Percentiles rank a stretch among this genome's conserved stretches.
Conservation (phyloP, 2,113 vertebrate species). For the Rhombomys opimus region DNA sequence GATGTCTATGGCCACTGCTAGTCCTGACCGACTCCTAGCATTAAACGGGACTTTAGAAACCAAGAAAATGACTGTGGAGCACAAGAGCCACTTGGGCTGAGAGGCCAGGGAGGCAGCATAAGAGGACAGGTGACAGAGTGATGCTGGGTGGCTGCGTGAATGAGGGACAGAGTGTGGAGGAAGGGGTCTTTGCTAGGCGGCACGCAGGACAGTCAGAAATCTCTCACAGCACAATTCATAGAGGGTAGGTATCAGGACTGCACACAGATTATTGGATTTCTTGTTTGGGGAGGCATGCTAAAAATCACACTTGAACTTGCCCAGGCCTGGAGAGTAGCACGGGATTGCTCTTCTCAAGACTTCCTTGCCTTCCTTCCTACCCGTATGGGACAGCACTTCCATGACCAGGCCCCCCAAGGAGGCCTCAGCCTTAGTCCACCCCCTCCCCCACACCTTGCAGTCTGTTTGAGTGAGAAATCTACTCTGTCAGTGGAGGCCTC, state of each 20-base stretch:
- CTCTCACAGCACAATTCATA: neutral
- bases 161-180: neutral
- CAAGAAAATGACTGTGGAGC: neutral
- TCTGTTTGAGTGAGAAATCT: neutral
- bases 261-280: too few species aligned
- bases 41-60: neutral
- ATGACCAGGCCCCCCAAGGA: rapidly evolving
- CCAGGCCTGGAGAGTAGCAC: neutral
- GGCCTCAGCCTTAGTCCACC: neutral
- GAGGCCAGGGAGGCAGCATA: neutral
- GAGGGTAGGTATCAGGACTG: rapidly evolving
- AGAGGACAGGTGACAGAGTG: rapidly evolving
- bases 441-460: rapidly evolving
- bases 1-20: neutral
- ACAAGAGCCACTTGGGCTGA: rapidly evolving
- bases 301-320: neutral
- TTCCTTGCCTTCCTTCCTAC: rapidly evolving
- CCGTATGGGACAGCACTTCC: neutral
- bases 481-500: neutral
- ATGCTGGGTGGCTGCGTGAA: neutral
- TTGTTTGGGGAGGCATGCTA: neutral
- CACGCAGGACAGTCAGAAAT: neutral
- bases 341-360: neutral
- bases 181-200: neutral
- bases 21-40: neutral